Percentiles rank a stretch among this genome's conserved stretches.
Evolutionary conservation across 2,113 vertebrate genomes (phyloP).

Genomic region (human (Homo sapiens)): GRCh38 chr20:55336501-55337000

Average conservation of each 20-base stretch:
- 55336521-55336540: background rate
- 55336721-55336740: background rate
- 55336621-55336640: background rate
- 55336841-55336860: background rate
- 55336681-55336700: background rate
- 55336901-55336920: background rate
- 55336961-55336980: background rate
- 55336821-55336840: background rate
- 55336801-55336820: background rate
- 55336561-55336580: background rate
- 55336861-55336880: background rate
- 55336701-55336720: background rate
- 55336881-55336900: background rate
- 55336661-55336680: background rate
- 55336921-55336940: background rate
- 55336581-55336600: background rate
- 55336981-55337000: background rate
- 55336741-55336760: background rate
- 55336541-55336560: background rate
- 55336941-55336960: background rate
- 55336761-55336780: conserved; percentile 13
- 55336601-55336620: background rate
- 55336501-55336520: background rate
- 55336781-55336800: background rate
- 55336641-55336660: background rate